These are phyloP conservation scores for Paracentrotus lividus DNA, from an alignment of 53 echinoderm and acorn worm species.

Conservation along the genomic window DNA sequence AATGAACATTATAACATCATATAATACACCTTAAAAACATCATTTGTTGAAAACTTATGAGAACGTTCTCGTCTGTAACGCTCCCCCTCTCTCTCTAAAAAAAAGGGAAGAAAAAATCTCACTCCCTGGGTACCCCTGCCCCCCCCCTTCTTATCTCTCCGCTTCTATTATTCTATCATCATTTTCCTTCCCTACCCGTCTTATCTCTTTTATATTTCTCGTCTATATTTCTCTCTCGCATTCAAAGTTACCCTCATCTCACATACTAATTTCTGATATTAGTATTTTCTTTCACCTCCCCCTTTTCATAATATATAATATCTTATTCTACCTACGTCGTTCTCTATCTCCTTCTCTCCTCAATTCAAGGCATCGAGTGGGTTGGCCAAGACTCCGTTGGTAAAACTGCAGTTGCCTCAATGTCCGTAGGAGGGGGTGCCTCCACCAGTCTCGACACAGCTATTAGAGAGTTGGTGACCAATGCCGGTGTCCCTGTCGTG, in stretches of 20 bases:
- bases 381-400: not conserved
- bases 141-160: not conserved
- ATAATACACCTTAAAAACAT: too few relatives aligned
- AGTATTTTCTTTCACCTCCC: not conserved
- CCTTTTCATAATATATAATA: too few relatives aligned
- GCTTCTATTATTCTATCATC: too few relatives aligned
- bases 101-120: too few relatives aligned
- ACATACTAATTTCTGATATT: too few relatives aligned
- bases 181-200: too few relatives aligned
- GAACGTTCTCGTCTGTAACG: too few relatives aligned
- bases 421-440: conserved; percentile 54
- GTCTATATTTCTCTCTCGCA: too few relatives aligned
- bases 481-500: not conserved
- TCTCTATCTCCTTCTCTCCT: not conserved
- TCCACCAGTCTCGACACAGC: conserved; percentile 8
- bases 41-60: too few relatives aligned
- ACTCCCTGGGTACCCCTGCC: not conserved
- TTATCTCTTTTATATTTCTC: too few relatives aligned
- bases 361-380: conserved; percentile 14
- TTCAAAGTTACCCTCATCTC: too few relatives aligned
- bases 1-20: too few relatives aligned
- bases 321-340: not conserved
- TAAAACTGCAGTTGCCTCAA: conserved; percentile 1
- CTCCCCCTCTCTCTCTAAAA: not conserved
- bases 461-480: not conserved